Evolutionary conservation across 1,140 invertebrate genomes (phyloP), one percentile per base, ranked within the genome.

Genomic region (Drosophila sulfurigaster): DNA sequence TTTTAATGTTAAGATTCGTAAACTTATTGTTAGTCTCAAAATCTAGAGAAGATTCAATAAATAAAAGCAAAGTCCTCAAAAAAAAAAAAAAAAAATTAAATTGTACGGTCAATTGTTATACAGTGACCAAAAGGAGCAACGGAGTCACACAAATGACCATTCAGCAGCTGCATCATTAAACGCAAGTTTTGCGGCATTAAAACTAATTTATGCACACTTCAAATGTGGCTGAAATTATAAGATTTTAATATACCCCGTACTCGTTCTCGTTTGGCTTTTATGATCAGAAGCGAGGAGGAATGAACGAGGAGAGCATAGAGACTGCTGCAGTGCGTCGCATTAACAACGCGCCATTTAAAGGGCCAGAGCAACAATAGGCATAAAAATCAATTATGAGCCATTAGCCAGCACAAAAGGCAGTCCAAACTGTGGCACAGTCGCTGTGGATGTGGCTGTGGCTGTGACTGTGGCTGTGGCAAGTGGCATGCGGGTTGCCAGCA

Each of bases 351-450:
- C 82, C 82, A 87, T 87, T 87, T 87, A 70, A 87, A 73, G 32
- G 67, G 67, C 56, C 57, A n/a, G 68, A 64, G 76, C 66, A 74
- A 79, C 82, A 87, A 87, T 88, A 82, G 82, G 82, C 82, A 87
- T 87, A 87, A 87, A 85, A 87, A 87, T 87, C 82, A 87, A 87
- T 87, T 87, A 87, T 87, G 83, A 87, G 69, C 83, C 82, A 87
- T 88, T 88, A 87, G 83, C 57, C 76, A 49, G 63, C 65, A 63
- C 78, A 65, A 67, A 48, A 52, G 67, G 41, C 54, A 63, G 70
- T 57, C 32, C 71, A 67, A 57, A 41, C 28, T 32, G 51, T 35
- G 51, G 13, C 28, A 38, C 15, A 43, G 41, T 43, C 41, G 41
- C n/a, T 43, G 13, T 38, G 45, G 43, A 10, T 25, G 28, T 57